Base-by-base conservation (phyloP, 2,113 vertebrate species). In the Phasianus colchicus region DNA sequence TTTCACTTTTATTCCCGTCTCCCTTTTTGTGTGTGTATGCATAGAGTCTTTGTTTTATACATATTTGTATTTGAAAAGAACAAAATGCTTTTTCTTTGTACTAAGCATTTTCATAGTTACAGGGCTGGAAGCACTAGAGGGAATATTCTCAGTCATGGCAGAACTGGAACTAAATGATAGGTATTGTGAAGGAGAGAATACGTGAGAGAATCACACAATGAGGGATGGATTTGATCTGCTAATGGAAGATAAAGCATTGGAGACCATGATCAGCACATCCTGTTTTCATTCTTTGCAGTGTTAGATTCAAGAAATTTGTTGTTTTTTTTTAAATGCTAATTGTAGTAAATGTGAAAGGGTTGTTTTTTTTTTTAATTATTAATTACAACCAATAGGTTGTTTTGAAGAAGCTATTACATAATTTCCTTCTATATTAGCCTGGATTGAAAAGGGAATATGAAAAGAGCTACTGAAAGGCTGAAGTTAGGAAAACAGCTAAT, bases 401-500 rank as follows among this genome's bases (percentile, higher is more conserved):
- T 93, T 86, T 64, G 45, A 57, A 82, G 45, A 81, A 72, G 25
- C 52, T 84, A 43, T 67, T 94, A 38, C 64, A 72, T 64, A 86
- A 87, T 67, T 76, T 87, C 40, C 4, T 11, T 54, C 8, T 83
- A 12, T 87, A 60, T 85, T 85, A 78, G 69, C 29, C 42, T 80
- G 34, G 5, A 5, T 74, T 88, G 72, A 84, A 90, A 95, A 81
- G 45, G 25, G n/a, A 89, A 48, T 73, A 67, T 43, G 91, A 12
- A 70, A 90, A 94, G 36, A 72, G 27, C 47, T 80, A 43, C 24
- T 65, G 29, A 92, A 86, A 48, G 60, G 61, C 60, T 61, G 71
- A 86, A 92, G 48, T 88, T 82, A 88, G 11, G 25, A 90, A 86
- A 96, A 45, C 73, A 87, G 79, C 54, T 88, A 70, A 64, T 96